Evolutionary conservation across 2,113 vertebrate genomes (phyloP), one percentile per base, ranked within the genome.

Genomic region (Hyaena hyaena): DNA sequence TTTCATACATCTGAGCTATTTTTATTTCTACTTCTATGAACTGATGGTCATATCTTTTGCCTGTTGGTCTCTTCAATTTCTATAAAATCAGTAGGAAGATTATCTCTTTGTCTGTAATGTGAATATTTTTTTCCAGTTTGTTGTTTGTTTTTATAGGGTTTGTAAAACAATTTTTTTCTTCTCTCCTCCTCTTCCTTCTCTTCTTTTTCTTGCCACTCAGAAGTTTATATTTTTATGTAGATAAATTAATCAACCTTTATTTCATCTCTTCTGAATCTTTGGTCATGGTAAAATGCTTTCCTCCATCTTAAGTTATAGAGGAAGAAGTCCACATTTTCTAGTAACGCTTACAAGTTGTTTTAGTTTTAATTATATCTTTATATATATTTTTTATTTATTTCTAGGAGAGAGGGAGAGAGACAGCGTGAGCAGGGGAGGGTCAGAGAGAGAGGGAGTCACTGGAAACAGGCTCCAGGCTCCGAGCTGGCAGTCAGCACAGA

Each of bases 141-240:
- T 80, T 26, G 48, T 68, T 74, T 63, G 17, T 65, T 48, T 90
- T 69, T 95, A 33, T 45, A 16, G 17, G 26, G 21, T 28, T 23
- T 65, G 33, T 26, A 23, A 68, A 58, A 16, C 55, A 48, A 48
- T 50, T 1, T 77, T 35, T 39, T 58, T 65, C 6, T 45, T 58
- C 26, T 68, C 15, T 80, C 31, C 4, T 35, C 35, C 9, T 81
- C 21, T 19, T 79, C 9, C 19, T 31, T 15, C 26, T 68, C 14
- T n/a, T 10, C 14, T 10, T 33, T 77, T 35, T 48, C 14, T 43
- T 21, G 28, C 10, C 43, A 11, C 61, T 39, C 33, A n/a, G 48
- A 53, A 69, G 31, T 48, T 45, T 87, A 92, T 43, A 83, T 58
- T 88, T 96, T 94, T 87, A 79, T 80, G 63, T 66, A 69, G 17